Percentiles rank a stretch among this genome's conserved stretches.
phyloP scores from a whole-genome alignment of 2,888 invertebrate species.

The Leptinotarsa rubiginosa region DNA sequence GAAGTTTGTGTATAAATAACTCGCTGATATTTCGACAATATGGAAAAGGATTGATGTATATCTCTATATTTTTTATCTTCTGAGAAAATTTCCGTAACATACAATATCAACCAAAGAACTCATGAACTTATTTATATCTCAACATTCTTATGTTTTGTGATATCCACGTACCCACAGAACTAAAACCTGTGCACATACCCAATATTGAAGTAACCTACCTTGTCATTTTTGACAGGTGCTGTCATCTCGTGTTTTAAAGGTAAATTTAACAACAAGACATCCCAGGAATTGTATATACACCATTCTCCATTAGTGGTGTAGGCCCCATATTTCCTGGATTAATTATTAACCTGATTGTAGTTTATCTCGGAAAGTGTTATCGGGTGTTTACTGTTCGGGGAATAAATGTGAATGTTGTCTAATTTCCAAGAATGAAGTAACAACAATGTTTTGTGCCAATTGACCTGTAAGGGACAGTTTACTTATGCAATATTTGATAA shows the following conservation, averaged over 20 bases:
- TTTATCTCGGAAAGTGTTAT: slow-evolving; percentile 29
- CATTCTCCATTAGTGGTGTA: slow-evolving; percentile 26
- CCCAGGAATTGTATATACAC: slow-evolving; percentile 34
- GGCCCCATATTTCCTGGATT: slow-evolving; percentile 44
- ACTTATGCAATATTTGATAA: slow-evolving; percentile 56
- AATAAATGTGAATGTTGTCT: slow-evolving; percentile 24
- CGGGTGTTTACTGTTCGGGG: slow-evolving; percentile 35
- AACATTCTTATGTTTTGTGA: too few species aligned
- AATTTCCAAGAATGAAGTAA: slow-evolving; percentile 23
- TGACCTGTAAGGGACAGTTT: slow-evolving; percentile 37
- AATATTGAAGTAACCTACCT: slow-evolving; percentile 52
- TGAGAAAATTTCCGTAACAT: too few species aligned
- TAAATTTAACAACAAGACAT: slow-evolving; percentile 24
- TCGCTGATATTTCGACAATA: too few species aligned
- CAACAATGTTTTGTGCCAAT: slow-evolving; percentile 40
- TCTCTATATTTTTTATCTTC: too few species aligned
- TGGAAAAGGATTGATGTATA: too few species aligned
- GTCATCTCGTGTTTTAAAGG: slow-evolving; percentile 28
- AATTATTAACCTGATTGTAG: slow-evolving; percentile 35
- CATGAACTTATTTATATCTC: too few species aligned
- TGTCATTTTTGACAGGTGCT: slow-evolving; percentile 22
- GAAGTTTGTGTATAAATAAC: too few species aligned
- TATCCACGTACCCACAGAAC: too few species aligned
- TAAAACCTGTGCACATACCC: too few species aligned
- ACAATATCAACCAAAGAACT: too few species aligned